Conservation (phyloP, 2,113 vertebrate species). For the Lepisosteus oculatus region DNA sequence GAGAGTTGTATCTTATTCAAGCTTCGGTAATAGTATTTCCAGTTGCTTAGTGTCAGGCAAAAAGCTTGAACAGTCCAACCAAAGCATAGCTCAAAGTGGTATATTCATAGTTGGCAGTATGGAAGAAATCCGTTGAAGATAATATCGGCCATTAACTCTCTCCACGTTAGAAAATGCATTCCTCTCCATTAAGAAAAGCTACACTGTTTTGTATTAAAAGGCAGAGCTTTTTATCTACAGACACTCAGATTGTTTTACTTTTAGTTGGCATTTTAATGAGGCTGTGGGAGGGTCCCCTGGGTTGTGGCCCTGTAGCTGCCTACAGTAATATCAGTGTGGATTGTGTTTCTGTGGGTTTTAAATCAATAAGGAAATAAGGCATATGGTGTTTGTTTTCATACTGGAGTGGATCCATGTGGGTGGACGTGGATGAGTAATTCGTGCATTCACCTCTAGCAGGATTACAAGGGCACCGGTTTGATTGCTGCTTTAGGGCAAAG, state of each 20-base stretch:
- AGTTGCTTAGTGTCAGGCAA: too few species aligned
- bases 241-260: not conserved
- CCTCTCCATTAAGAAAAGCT: not conserved
- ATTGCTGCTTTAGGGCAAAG: not conserved
- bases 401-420: conserved; percentile 11
- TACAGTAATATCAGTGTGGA: conserved; percentile 11
- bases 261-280: conserved; percentile 31
- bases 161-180: not conserved
- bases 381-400: conserved; percentile 33
- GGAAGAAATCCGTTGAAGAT: too few species aligned
- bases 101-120: too few species aligned
- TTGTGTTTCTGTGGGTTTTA: not conserved
- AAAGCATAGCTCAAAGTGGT: too few species aligned
- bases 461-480: conserved; percentile 23
- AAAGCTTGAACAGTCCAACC: too few species aligned
- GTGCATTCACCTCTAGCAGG: conserved; percentile 31
- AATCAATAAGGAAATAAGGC: conserved; percentile 19
- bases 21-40: too few species aligned
- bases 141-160: too few species aligned
- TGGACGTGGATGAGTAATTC: conserved; percentile 1
- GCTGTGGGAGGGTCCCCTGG: conserved; percentile 18
- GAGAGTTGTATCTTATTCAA: too few species aligned
- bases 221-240: not conserved
- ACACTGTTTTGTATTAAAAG: not conserved
- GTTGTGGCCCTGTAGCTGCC: conserved; percentile 15